Percentiles rank a stretch among this genome's conserved stretches.
Conservation (phyloP, 2,888 invertebrate species). For the Drosophila leonis region DNA sequence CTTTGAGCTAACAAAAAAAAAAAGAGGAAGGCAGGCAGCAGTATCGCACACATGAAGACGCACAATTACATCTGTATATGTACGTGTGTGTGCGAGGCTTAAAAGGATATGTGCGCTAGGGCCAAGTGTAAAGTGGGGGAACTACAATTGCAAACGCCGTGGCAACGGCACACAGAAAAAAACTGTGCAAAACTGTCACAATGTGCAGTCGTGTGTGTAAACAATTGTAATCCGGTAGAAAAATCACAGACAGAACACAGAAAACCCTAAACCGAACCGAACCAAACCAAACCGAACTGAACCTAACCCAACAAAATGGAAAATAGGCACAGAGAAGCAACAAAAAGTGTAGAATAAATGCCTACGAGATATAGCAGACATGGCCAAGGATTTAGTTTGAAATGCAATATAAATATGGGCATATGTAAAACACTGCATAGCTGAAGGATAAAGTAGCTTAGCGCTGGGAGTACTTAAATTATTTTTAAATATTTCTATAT, state of each 20-base stretch:
- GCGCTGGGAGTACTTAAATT: background rate
- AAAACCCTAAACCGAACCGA: slow-evolving; percentile 28
- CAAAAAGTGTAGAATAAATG: background rate
- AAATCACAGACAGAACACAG: slow-evolving; percentile 69
- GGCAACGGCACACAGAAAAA: slow-evolving; percentile 19
- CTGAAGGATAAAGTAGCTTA: background rate
- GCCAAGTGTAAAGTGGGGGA: slow-evolving; percentile 13
- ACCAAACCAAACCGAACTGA: slow-evolving; percentile 34
- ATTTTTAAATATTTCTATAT: too few species aligned
- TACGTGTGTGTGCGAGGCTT: slow-evolving; percentile 30
- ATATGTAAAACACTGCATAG: background rate
- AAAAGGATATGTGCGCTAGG: slow-evolving; percentile 61
- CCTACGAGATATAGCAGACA: slow-evolving; percentile 9
- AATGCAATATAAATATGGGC: slow-evolving; percentile 39
- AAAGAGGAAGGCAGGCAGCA: slow-evolving; percentile 48
- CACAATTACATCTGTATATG: slow-evolving; percentile 63
- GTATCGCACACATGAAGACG: slow-evolving; percentile 66
- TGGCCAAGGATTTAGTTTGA: slow-evolving; percentile 20
- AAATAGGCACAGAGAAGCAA: background rate
- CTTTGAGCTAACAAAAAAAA: slow-evolving; percentile 67
- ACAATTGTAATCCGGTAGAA: slow-evolving; percentile 80
- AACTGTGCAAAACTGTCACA: slow-evolving; percentile 69
- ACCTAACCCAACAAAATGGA: slow-evolving; percentile 16
- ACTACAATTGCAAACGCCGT: slow-evolving; percentile 61
- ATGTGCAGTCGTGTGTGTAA: slow-evolving; percentile 79